Base-by-base conservation (phyloP, 2,888 invertebrate species). In the Brachyptera risi region DNA sequence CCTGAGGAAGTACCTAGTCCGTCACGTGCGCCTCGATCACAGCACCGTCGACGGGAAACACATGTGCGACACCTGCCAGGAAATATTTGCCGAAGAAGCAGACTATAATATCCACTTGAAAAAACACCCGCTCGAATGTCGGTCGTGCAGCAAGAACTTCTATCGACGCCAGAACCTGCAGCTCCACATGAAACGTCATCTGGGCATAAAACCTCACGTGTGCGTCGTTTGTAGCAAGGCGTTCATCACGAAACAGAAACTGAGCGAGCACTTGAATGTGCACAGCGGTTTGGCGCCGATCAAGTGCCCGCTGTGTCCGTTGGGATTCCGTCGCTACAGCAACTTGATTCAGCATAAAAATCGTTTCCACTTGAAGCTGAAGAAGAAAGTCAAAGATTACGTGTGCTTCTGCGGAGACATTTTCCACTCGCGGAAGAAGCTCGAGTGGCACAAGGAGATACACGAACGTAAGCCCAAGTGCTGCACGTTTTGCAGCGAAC, bases 311-410 rank as follows among this genome's bases (percentile, higher is more conserved):
- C 72, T 87, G 63, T 93, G 92, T 74, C 85, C 86, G 71, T 87
- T 88, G 71, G 84, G 86, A 60, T 93, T 93, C 76, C 83, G 88
- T 58, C 80, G 92, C 4, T 88, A 90, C 75, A 91, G 91, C 66
- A 92, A 92, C 75, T 81, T 92, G 73, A 87, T 90, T 47, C 91
- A 91, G 72, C 92, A 92, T 74, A 84, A 88, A 61, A 88, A 90
- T 73, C 80, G 85, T 0, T 86, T 88, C 70, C 92, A 92, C 76
- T 78, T 86, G 42, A 83, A 86, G 67, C 80, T 87, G 71, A 86
- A 87, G 72, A 80, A 83, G 64, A 87, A 86, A 68, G 78, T 81
- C 19, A 85, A 84, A 72, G 89, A 89, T 73, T 88, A 80, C 72
- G 85, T 88, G 66, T 89, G 89, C 71, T 82, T 83, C 64, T 92